phyloP scores from a whole-genome alignment of 2,797 vertebrate genomes.

The Pyrocephalus nanus region DNA sequence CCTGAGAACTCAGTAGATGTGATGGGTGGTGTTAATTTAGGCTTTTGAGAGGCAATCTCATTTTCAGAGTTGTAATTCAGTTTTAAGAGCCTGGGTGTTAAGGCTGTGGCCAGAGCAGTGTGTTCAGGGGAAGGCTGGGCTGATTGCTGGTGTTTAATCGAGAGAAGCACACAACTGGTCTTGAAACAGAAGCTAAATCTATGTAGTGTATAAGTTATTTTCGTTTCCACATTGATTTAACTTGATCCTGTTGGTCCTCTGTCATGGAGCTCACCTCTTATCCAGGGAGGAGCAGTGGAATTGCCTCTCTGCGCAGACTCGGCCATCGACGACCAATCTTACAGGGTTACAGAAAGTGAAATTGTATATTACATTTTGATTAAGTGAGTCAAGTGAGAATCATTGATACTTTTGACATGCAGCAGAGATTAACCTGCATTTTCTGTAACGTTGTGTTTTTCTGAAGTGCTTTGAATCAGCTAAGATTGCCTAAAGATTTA shows the following conservation, averaged over 20 bases:
- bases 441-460: not conserved
- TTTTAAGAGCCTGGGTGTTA: not conserved
- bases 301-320: not conserved
- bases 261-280: not conserved
- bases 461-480: not conserved
- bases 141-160: constrained; percentile 6
- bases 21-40: not conserved
- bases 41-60: not conserved
- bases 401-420: constrained; percentile 16
- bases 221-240: not conserved
- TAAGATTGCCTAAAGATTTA: not conserved
- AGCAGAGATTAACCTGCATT: constrained; percentile 27
- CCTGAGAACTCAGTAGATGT: not conserved
- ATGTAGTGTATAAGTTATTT: not conserved
- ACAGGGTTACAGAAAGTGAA: constrained; percentile 6
- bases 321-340: not conserved
- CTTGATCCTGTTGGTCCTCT: not conserved
- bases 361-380: constrained; percentile 32
- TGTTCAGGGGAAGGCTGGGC: not conserved
- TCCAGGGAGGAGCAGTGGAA: not conserved
- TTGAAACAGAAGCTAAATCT: constrained; percentile 33
- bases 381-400: constrained; percentile 36
- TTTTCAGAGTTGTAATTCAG: not conserved
- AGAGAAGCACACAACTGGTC: not conserved
- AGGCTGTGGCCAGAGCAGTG: not conserved